Conservation (phyloP, 2,797 vertebrate species). For the Melanotaenia parkinsoni region DNA sequence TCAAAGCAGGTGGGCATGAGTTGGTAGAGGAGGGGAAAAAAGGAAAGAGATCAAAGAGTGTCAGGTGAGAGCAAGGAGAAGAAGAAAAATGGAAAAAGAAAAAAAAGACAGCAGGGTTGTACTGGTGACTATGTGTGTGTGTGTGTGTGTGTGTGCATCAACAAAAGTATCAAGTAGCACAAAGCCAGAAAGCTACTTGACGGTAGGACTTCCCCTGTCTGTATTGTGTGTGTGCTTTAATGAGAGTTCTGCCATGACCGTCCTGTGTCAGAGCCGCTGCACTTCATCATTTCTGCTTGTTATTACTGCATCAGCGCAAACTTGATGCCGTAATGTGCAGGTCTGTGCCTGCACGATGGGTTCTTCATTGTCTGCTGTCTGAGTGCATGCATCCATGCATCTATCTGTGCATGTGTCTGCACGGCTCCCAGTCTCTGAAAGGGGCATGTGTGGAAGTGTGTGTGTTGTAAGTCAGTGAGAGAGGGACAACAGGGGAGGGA, state of each 20-base stretch:
- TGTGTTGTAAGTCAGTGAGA: constrained; percentile 53
- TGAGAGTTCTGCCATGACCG: constrained; percentile 38
- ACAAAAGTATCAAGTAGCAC: constrained; percentile 8
- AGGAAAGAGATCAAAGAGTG: not conserved
- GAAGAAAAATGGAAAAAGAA: constrained; percentile 22
- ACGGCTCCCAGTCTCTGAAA: constrained; percentile 38
- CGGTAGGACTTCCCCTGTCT: constrained; percentile 62
- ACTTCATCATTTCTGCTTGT: constrained; percentile 37
- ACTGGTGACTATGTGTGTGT: constrained; percentile 5
- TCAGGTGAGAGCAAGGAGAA: constrained; percentile 8
- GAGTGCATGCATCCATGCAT: constrained; percentile 46
- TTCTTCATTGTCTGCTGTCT: constrained; percentile 39
- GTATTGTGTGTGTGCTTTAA: constrained; percentile 38
- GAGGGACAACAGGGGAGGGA: constrained; percentile 60
- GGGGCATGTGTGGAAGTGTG: constrained; percentile 44
- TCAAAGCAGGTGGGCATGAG: constrained; percentile 21
- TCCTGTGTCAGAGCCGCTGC: constrained; percentile 19
- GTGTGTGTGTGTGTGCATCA: not conserved
- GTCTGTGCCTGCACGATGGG: constrained; percentile 41
- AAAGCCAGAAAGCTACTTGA: constrained; percentile 52
- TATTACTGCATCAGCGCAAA: constrained; percentile 39
- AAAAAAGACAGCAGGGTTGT: constrained; percentile 1
- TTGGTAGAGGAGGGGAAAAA: not conserved
- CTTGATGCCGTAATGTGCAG: constrained; percentile 30
- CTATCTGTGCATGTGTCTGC: constrained; percentile 45